Evolutionary conservation across 2,797 vertebrate species (phyloP), one percentile per base, ranked within the genome.

Genomic region (Parotocinclus haroldoi): DNA sequence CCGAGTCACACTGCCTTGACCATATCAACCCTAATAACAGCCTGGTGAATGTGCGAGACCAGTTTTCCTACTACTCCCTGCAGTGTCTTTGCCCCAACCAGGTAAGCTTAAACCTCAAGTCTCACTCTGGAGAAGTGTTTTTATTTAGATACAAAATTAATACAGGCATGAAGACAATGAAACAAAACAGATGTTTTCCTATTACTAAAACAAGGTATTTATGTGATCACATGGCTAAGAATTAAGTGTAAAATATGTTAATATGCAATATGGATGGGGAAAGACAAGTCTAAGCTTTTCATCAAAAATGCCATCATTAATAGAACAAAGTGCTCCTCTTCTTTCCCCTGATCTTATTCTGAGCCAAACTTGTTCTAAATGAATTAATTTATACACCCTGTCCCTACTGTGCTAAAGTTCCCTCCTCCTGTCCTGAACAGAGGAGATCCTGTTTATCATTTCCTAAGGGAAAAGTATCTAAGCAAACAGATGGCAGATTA

Each of bases 21-120:
- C 97, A 99, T 92, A 99, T 99, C 91, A 99, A 98, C 87, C 97
- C 97, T 83, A 98, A 89, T 91, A 98, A 99, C 86, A 95, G 91
- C 83, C 84, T 98, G 86, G 84, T 98, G 86, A 99, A 99, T 3
- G 94, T 98, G 79, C 92, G 97, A 37, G 96, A 99, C 88, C 97
- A 99, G 91, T 99, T 99, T 51, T 91, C 95, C 57, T 99, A 99
- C 84, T 98, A 94, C 80, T 99, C 96, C 0, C 90, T 98, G 65
- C 97, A 99, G 91, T 98, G 96, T 91, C 95, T 98, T 82, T 99
- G 97, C 80, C 96, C 97, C 18, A 98, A 96, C 88, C 96, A 98
- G 96, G 96, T 99, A 82, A 91, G 95, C 72, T 17, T 18, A 97
- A 82, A 90, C 93, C 71, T 18, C 19, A 1, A 10, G 50, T 27